These are phyloP conservation scores for Dolichoris vasculosae DNA, from an alignment of 1,140 invertebrate species.

Conservation along the genomic window DNA sequence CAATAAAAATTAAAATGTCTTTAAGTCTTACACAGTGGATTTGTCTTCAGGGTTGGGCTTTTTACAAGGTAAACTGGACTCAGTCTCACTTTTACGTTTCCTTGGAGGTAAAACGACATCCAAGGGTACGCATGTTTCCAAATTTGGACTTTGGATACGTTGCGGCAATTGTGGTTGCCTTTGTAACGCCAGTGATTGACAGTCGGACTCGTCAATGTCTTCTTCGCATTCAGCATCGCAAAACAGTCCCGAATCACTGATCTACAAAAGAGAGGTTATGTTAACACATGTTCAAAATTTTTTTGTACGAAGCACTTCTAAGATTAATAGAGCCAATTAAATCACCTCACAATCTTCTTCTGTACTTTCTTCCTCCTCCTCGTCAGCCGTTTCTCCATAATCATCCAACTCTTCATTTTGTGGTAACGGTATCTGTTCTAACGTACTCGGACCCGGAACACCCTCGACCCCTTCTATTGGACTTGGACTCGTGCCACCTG, in stretches of 20 bases:
- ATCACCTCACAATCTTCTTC: conserved; percentile 67
- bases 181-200: conserved; percentile 57
- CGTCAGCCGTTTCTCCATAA: conserved; percentile 65
- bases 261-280: conserved; percentile 57
- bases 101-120: conserved; percentile 67
- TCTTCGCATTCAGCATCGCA: conserved; percentile 65
- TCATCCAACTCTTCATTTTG: conserved; percentile 66
- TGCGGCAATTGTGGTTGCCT: conserved; percentile 58
- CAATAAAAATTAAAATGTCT: neutral
- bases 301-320: neutral
- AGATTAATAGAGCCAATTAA: neutral
- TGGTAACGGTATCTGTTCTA: conserved; percentile 58
- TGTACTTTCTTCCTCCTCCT: conserved; percentile 63
- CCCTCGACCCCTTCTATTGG: conserved; percentile 66
- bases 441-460: conserved; percentile 66
- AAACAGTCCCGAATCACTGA: conserved; percentile 67
- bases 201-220: conserved; percentile 62
- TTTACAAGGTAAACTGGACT: conserved; percentile 70
- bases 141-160: conserved; percentile 63
- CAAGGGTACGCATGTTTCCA: conserved; percentile 66
- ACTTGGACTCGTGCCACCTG: conserved; percentile 68
- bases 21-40: conserved; percentile 57
- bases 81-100: conserved; percentile 71
- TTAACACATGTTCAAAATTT: conserved; percentile 39
- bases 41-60: conserved; percentile 68